Evolutionary conservation across 1,140 invertebrate species (phyloP).

Genomic region (Copidosoma floridanum): DNA sequence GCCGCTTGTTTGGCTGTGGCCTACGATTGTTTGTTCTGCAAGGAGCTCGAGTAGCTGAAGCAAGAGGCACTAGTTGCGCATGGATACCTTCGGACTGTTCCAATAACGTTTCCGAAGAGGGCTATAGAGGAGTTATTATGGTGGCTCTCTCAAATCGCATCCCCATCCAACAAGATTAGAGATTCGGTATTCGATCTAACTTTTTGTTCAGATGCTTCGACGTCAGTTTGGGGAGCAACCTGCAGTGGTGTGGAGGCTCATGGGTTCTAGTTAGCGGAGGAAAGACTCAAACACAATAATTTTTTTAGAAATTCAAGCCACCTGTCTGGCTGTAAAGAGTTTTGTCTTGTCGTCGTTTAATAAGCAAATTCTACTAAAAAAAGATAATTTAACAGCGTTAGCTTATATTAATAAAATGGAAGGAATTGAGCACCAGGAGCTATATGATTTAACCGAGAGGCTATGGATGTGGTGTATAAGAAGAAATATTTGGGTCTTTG

Average conservation of each 20-base stretch:
- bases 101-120: too few species aligned
- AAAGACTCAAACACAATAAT: not conserved
- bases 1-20: not conserved
- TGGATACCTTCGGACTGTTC: too few species aligned
- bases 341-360: not conserved
- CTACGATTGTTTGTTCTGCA: not conserved
- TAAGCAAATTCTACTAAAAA: slow-evolving; percentile 21
- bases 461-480: slow-evolving; percentile 38
- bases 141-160: not conserved
- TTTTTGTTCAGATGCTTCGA: not conserved
- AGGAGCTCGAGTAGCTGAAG: not conserved
- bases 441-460: slow-evolving; percentile 20
- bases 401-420: slow-evolving; percentile 30
- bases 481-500: slow-evolving; percentile 28
- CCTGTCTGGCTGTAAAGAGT: not conserved
- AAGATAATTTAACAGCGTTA: slow-evolving; percentile 33
- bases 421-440: slow-evolving; percentile 22
- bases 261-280: not conserved
- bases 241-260: not conserved
- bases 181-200: not conserved
- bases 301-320: not conserved
- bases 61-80: not conserved
- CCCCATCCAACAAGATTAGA: not conserved
- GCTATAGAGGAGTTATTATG: not conserved
- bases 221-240: not conserved